These are phyloP conservation scores for Dolichoris vasculosae DNA, from an alignment of 1,140 invertebrate genomes.

Conservation along the genomic window DNA sequence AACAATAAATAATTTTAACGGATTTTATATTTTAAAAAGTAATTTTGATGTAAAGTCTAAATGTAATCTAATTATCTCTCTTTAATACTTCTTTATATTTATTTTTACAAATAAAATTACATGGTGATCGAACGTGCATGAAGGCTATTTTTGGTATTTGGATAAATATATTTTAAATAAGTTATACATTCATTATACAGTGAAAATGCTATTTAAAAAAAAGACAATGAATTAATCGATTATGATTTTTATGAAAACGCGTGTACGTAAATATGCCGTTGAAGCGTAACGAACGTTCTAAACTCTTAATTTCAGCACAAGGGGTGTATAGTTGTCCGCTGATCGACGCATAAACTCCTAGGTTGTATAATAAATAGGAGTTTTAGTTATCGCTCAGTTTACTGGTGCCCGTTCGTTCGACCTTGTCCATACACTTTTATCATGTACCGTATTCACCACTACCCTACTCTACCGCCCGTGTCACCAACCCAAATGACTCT, in stretches of 20 bases:
- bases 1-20: too few species aligned
- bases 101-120: neutral
- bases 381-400: too few species aligned
- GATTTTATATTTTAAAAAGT: too few species aligned
- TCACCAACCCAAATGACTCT: constrained; percentile 3
- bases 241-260: neutral
- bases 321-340: neutral
- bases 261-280: neutral
- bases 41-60: too few species aligned
- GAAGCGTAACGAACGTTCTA: neutral
- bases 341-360: too few species aligned
- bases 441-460: constrained; percentile 13
- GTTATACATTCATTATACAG: too few species aligned
- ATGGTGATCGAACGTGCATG: too few species aligned
- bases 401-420: neutral
- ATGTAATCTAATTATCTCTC: too few species aligned
- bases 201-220: neutral
- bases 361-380: too few species aligned
- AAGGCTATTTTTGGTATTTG: neutral
- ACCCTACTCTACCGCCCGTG: constrained; percentile 27
- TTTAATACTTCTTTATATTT: neutral
- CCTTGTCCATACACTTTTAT: neutral
- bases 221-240: neutral
- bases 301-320: constrained; percentile 37
- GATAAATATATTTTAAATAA: neutral